phyloP scores from a whole-genome alignment of 2,113 vertebrate species.

The human region GRCh38 chr17:1552001-1552500 shows the following conservation, averaged over 20 bases:
- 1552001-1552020: neutral
- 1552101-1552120: conserved; percentile 23
- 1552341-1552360: neutral
- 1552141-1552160: neutral
- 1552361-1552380: neutral
- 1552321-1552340: neutral
- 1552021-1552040: neutral
- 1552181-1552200: neutral
- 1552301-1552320: neutral
- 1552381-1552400: neutral
- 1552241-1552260: neutral
- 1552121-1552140: neutral
- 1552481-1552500: neutral
- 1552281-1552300: neutral
- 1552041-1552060: neutral
- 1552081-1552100: neutral
- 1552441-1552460: neutral
- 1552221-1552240: conserved; percentile 12
- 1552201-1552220: neutral
- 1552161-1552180: neutral
- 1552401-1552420: neutral
- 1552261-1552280: neutral
- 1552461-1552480: conserved; percentile 4
- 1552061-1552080: neutral
- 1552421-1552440: neutral